Evolutionary conservation across 2,113 vertebrate species (phyloP).

Genomic region (Caloenas nicobarica): DNA sequence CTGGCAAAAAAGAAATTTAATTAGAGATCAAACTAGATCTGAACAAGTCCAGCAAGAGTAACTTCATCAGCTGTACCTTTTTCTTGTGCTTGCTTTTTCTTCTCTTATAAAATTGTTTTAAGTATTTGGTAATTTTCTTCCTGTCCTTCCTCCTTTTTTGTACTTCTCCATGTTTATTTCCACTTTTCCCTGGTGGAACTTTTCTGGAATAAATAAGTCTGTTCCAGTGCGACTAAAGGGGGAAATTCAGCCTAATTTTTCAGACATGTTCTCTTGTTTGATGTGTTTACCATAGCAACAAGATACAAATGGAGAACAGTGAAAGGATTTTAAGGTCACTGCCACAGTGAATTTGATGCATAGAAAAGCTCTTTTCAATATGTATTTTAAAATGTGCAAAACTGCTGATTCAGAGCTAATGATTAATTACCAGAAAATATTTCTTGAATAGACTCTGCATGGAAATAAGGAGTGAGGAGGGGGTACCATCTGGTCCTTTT

Average conservation of each 20-base stretch:
- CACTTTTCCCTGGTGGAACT: not conserved
- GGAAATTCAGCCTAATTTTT: not conserved
- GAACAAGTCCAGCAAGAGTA: constrained; percentile 13
- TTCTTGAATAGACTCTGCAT: not conserved
- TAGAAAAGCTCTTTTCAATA: not conserved
- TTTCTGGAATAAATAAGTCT: not conserved
- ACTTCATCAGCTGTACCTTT: not conserved
- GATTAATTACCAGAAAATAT: not conserved
- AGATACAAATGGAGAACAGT: not conserved
- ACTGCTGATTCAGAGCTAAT: not conserved
- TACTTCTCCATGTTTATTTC: not conserved
- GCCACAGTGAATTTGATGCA: not conserved
- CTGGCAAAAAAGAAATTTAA: not conserved
- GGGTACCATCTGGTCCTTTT: not conserved
- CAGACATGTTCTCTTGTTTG: not conserved
- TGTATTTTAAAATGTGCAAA: not conserved
- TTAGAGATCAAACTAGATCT: constrained; percentile 21
- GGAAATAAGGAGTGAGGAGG: not conserved
- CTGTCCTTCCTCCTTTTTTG: not conserved
- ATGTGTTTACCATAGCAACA: constrained; percentile 20
- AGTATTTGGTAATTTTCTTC: not conserved
- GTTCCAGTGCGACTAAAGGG: not conserved
- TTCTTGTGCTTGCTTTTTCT: not conserved
- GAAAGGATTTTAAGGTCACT: not conserved
- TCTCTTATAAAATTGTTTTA: not conserved